Evolutionary conservation across 2,888 invertebrate species (phyloP).

Genomic region (Alcis repandata): DNA sequence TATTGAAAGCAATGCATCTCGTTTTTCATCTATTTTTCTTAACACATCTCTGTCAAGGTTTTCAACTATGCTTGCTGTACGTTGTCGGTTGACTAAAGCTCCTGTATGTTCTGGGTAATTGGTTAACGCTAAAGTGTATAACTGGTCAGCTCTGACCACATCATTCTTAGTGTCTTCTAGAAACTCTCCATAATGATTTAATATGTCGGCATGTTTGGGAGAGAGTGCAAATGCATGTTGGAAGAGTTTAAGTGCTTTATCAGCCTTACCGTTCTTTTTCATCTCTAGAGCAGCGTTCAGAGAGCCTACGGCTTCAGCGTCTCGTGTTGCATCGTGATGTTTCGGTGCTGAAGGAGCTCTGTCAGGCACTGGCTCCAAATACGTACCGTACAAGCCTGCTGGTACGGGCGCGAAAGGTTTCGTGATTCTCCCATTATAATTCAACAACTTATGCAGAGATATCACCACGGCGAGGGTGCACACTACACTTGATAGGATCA

Average conservation of each 20-base stretch:
- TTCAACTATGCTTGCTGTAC: conserved; percentile 96
- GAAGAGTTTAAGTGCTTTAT: conserved; percentile 94
- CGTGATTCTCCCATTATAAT: conserved; percentile 70
- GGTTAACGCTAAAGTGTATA: conserved; percentile 94
- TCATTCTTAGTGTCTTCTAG: conserved; percentile 94
- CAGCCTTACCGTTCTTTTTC: conserved; percentile 92
- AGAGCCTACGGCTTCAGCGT: conserved; percentile 93
- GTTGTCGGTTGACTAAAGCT: conserved; percentile 92
- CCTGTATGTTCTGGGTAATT: conserved; percentile 94
- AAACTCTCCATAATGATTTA: conserved; percentile 97
- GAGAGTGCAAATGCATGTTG: conserved; percentile 97
- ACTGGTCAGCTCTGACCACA: conserved; percentile 95
- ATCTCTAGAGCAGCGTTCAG: conserved; percentile 94
- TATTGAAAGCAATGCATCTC: conserved; percentile 92
- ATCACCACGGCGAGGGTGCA: conserved; percentile 77
- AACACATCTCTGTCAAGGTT: conserved; percentile 94
- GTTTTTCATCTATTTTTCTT: conserved; percentile 93
- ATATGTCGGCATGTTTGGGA: conserved; percentile 96
- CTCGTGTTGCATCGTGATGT: conserved; percentile 63
- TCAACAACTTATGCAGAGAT: conserved; percentile 75
- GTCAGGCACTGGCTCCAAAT: conserved; percentile 70
- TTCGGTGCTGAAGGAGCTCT: conserved; percentile 54
- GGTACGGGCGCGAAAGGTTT: conserved; percentile 81
- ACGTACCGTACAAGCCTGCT: conserved; percentile 74
- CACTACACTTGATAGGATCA: conserved; percentile 78